Conservation (phyloP, 1,140 invertebrate species). For the Cardiocondyla obscurior region DNA sequence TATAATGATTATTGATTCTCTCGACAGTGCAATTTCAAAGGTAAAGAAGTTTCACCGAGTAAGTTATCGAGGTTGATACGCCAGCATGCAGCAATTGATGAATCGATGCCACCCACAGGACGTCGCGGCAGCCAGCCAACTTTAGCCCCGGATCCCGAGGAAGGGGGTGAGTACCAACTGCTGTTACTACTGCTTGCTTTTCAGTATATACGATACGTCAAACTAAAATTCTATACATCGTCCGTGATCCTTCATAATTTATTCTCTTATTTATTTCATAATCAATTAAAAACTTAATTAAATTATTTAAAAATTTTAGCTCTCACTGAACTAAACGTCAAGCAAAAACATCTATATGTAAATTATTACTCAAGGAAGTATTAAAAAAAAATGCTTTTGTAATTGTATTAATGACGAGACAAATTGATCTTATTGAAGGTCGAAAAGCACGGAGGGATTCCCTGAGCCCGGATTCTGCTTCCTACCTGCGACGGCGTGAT, state of each 20-base stretch:
- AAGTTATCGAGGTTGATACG: conserved; percentile 90
- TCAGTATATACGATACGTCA: neutral
- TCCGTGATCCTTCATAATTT: neutral
- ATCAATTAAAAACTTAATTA: neutral
- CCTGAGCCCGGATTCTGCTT: conserved; percentile 94
- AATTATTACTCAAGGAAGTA: neutral
- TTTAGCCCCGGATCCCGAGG: conserved; percentile 89
- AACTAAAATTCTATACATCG: neutral
- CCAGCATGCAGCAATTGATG: conserved; percentile 95
- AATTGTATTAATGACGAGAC: neutral
- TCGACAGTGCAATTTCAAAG: conserved; percentile 81
- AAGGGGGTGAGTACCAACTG: conserved; percentile 75
- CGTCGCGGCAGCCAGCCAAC: conserved; percentile 91
- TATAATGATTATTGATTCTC: conserved; percentile 3
- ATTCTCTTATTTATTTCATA: neutral
- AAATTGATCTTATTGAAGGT: conserved; percentile 80
- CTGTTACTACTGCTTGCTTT: neutral
- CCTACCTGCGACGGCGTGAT: conserved; percentile 87
- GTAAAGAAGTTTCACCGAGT: conserved; percentile 86
- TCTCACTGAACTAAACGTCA: neutral
- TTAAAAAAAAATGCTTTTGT: neutral
- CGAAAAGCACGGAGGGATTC: conserved; percentile 92
- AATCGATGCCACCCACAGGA: conserved; percentile 89
- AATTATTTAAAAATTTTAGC: neutral
- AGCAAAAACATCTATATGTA: neutral